These are phyloP conservation scores for Calonectris borealis DNA, from an alignment of 2,113 vertebrate genomes.

Conservation along the genomic window DNA sequence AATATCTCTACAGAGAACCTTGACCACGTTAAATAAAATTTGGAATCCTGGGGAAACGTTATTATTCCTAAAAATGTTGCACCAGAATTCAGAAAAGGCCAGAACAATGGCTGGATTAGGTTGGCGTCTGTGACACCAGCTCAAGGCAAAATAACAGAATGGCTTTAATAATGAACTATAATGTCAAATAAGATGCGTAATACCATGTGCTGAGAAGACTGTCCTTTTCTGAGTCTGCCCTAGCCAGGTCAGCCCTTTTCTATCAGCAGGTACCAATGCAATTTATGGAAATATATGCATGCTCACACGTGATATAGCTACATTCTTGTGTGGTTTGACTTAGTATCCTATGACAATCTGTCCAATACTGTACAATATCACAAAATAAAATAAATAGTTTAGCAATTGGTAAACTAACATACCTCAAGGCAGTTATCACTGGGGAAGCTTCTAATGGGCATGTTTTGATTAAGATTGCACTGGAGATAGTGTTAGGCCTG, in stretches of 20 bases:
- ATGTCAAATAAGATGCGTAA: neutral
- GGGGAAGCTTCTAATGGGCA: neutral
- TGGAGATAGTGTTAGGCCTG: neutral
- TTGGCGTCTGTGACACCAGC: neutral
- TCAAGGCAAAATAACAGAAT: neutral
- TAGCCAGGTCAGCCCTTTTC: neutral
- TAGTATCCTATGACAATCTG: neutral
- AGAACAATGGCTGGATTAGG: neutral
- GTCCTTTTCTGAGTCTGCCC: neutral
- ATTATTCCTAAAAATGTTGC: neutral
- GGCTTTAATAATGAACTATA: neutral
- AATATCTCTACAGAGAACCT: neutral
- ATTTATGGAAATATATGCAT: neutral
- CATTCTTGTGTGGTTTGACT: neutral
- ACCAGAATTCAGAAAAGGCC: neutral
- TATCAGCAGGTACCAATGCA: neutral
- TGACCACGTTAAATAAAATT: neutral
- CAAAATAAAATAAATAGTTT: neutral
- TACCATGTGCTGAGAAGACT: neutral
- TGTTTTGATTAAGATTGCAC: slow-evolving; percentile 41
- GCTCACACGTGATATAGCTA: neutral
- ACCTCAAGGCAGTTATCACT: neutral
- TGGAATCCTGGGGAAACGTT: neutral
- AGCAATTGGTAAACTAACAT: neutral
- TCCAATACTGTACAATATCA: neutral